Evolutionary conservation across 2,113 vertebrate species (phyloP).

Genomic region (Catharus minimus): DNA sequence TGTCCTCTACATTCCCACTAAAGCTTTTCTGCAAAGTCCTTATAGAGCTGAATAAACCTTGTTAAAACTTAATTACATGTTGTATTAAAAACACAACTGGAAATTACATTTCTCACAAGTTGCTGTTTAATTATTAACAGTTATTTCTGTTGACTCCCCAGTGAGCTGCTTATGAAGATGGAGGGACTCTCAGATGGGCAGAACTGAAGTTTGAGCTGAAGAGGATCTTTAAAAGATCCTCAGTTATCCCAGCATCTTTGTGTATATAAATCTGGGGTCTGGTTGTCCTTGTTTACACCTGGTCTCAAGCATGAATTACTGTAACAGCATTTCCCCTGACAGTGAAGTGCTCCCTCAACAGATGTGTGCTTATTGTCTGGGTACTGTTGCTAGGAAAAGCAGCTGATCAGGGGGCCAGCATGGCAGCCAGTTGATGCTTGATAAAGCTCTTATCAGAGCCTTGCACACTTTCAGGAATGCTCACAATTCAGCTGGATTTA

Average conservation of each 20-base stretch:
- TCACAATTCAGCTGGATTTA: not conserved
- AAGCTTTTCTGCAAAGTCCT: not conserved
- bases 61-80: not conserved
- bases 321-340: not conserved
- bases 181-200: not conserved
- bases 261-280: not conserved
- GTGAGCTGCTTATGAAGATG: not conserved
- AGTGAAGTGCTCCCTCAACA: not conserved
- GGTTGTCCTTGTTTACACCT: not conserved
- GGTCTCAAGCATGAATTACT: not conserved
- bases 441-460: constrained; percentile 40
- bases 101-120: not conserved
- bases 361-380: not conserved
- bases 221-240: not conserved
- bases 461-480: not conserved
- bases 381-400: not conserved
- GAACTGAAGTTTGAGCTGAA: not conserved
- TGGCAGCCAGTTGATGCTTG: not conserved
- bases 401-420: not conserved
- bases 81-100: not conserved
- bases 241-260: not conserved
- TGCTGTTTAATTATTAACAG: not conserved
- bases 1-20: not conserved
- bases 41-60: not conserved
- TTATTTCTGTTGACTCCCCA: not conserved